Evolutionary conservation across 2,113 vertebrate genomes (phyloP).

Genomic region (Sphyrna mokarran): DNA sequence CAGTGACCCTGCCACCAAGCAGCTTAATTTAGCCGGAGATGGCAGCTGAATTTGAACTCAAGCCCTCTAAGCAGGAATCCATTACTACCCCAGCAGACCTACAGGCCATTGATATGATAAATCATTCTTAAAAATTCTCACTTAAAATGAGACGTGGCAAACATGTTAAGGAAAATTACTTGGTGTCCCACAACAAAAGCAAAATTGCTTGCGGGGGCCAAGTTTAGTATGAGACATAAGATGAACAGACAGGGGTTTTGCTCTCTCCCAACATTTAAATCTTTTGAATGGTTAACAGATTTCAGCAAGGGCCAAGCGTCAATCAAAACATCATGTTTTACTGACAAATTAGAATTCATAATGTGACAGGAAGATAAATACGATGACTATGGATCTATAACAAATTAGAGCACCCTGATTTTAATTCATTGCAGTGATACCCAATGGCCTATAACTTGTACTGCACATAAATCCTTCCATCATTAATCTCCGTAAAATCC

Average conservation of each 20-base stretch:
- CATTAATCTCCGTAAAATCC: conserved; percentile 25
- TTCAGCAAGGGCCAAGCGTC: not conserved
- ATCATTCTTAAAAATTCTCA: not conserved
- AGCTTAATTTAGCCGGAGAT: not conserved
- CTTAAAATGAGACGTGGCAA: not conserved
- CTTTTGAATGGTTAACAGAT: not conserved
- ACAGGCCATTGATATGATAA: not conserved
- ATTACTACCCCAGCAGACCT: not conserved
- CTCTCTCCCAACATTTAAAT: not conserved
- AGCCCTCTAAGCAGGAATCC: not conserved
- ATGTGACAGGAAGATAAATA: conserved; percentile 34
- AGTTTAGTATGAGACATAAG: not conserved
- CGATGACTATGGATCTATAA: not conserved
- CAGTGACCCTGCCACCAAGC: not conserved
- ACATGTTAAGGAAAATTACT: not conserved
- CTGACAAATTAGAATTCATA: conserved; percentile 20
- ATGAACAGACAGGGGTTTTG: not conserved
- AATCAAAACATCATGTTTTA: conserved; percentile 10
- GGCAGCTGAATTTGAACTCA: not conserved
- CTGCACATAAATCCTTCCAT: not conserved
- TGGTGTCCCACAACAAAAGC: too few species aligned
- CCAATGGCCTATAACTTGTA: not conserved
- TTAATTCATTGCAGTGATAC: not conserved
- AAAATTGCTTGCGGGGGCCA: not conserved
- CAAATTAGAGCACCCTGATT: conserved; percentile 11